Conservation (phyloP, 1,140 invertebrate genomes). For the Eurosta solidaginis region DNA sequence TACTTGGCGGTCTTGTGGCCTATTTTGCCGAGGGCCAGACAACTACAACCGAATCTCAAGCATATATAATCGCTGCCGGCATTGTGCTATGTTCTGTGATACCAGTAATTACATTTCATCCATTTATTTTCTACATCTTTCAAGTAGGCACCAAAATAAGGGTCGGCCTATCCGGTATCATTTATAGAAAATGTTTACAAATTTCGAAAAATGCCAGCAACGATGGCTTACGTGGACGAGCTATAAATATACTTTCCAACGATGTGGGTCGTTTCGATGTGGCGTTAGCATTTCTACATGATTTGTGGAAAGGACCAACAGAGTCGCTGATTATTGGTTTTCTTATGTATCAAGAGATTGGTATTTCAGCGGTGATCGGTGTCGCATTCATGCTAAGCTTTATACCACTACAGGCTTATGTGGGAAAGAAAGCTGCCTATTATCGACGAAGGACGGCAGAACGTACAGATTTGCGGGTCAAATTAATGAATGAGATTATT, state of each 20-base stretch:
- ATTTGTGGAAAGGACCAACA: conserved; percentile 74
- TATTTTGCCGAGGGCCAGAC: conserved; percentile 67
- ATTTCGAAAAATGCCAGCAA: conserved; percentile 72
- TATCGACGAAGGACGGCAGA: conserved; percentile 62
- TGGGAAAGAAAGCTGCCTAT: conserved; percentile 72
- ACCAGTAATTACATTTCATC: conserved; percentile 75
- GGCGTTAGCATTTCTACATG: conserved; percentile 69
- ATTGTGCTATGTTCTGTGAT: conserved; percentile 69
- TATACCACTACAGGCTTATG: conserved; percentile 81
- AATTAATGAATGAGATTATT: conserved; percentile 84
- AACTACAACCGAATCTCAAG: conserved; percentile 61
- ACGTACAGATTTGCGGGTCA: conserved; percentile 79
- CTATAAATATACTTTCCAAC: conserved; percentile 87
- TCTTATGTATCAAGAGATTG: conserved; percentile 77
- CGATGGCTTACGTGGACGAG: conserved; percentile 80
- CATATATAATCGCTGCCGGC: conserved; percentile 71
- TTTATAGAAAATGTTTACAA: conserved; percentile 79
- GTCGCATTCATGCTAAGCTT: conserved; percentile 78
- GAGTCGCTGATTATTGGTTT: conserved; percentile 75
- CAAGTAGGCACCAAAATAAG: conserved; percentile 77
- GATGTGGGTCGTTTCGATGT: conserved; percentile 77
- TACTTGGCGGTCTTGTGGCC: conserved; percentile 70
- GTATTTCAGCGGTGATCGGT: conserved; percentile 75
- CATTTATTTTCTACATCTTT: conserved; percentile 75
- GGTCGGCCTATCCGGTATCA: conserved; percentile 76